Evolutionary conservation across 35 echinoderm and acorn worm species (phyloP).

Genomic region (Acanthaster planci): DNA sequence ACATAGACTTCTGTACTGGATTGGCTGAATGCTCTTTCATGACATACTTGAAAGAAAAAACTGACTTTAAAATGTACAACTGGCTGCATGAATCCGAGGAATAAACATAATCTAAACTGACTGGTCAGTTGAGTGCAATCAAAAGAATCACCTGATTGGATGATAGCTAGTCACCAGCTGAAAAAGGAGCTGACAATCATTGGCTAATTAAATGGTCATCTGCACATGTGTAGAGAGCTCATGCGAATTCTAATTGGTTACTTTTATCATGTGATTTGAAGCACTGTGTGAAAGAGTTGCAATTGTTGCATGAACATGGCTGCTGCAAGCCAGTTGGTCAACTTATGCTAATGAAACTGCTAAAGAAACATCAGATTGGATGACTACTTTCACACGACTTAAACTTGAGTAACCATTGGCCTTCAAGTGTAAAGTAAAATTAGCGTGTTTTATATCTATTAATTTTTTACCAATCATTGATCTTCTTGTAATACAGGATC

Average conservation of each 20-base stretch:
- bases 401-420: not conserved
- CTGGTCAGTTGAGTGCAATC: conserved; percentile 1
- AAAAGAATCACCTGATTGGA: not conserved
- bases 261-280: not conserved
- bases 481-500: not conserved
- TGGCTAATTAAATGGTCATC: not conserved
- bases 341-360: not conserved
- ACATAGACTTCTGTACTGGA: not conserved
- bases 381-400: not conserved
- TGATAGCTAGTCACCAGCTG: not conserved
- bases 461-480: conserved; percentile 12
- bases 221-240: not conserved
- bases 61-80: too few relatives aligned
- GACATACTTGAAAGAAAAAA: not conserved
- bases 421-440: conserved; percentile 11
- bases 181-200: not conserved
- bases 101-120: not conserved
- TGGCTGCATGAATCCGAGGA: too few relatives aligned
- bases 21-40: conserved; percentile 21
- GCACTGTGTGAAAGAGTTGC: not conserved
- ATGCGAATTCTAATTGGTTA: not conserved
- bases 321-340: not conserved
- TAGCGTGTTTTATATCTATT: not conserved
- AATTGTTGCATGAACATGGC: not conserved
- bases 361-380: not conserved